Base-by-base conservation (phyloP, 2,797 vertebrate species). In the Dicrostonyx torquatus region DNA sequence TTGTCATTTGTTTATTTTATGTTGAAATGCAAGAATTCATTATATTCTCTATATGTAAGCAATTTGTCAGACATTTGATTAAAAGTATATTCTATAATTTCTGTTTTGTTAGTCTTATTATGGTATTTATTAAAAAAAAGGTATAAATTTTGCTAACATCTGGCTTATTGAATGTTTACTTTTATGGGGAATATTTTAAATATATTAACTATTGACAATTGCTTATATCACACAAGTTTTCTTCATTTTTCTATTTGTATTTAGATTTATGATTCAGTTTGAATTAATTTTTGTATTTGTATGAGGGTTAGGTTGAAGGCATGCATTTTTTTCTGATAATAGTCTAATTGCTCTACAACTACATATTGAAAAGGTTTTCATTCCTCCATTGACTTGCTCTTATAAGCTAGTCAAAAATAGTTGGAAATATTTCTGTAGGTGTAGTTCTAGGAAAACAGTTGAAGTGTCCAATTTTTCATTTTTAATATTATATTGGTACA, bases 181-280 rank as follows among this genome's bases (percentile, higher is more conserved):
- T 93, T 83, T 31, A 87, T 60, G 29, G 3, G n/a, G 58, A 76
- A 14, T 87, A 15, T 2, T 90, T 91, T 86, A 45, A 48, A 8
- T 77, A 48, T 89, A n/a, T 50, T 15, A 55, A 37, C 72, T 66
- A 89, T 48, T 45, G 91, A 89, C 17, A 53, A 26, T 78, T 77
- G 48, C 37, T 78, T 75, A 34, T 31, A 9, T n/a, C 1, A 29
- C 26, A 6, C 91, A 90, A 22, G 20, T 45, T 70, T 87, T 82
- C 29, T 93, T 68, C 20, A 50, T 82, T 66, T 70, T 75, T 62
- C 11, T 79, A 48, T 75, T 86, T 89, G 91, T 1, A 82, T 89
- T 91, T 87, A 66, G 84, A 87, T 75, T 12, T 87, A 73, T 77
- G 26, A 91, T 73, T 75, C 29, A 86, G 37, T 55, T 84, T 68